Conservation (phyloP, 1,140 invertebrate species). For the Drosophila kepulauana region DNA sequence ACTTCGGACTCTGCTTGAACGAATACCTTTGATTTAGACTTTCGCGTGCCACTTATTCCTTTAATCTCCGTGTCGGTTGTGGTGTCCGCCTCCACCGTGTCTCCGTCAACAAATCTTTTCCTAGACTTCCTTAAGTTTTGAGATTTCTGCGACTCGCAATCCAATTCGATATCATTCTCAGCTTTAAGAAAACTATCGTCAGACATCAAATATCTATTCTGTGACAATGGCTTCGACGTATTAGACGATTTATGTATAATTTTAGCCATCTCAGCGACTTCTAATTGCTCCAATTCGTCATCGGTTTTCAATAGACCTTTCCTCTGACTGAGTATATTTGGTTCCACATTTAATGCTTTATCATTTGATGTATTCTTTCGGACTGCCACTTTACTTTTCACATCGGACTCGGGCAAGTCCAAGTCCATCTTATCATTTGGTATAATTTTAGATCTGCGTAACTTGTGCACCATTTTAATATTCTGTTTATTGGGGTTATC, state of each 20-base stretch:
- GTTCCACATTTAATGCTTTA: not conserved
- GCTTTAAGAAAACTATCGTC: constrained; percentile 6
- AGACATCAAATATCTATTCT: not conserved
- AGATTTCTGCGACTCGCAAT: not conserved
- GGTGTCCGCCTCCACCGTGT: not conserved
- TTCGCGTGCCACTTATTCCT: not conserved
- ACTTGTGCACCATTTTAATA: not conserved
- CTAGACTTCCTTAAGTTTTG: not conserved
- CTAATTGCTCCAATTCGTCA: not conserved
- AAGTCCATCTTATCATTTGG: not conserved
- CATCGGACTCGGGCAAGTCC: not conserved
- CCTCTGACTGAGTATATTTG: not conserved
- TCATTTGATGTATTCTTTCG: not conserved
- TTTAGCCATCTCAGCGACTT: not conserved
- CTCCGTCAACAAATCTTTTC: not conserved
- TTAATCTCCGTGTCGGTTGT: constrained; percentile 10
- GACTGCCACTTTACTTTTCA: not conserved
- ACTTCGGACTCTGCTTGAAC: not conserved
- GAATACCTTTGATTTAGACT: constrained; percentile 14
- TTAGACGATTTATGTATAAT: not conserved
- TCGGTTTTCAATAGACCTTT: not conserved
- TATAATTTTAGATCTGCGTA: not conserved
- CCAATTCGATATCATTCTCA: not conserved
- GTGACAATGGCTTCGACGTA: not conserved
- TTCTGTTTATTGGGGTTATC: not conserved